Base-by-base conservation (phyloP, 2,113 vertebrate species). In the Erinaceus europaeus region DNA sequence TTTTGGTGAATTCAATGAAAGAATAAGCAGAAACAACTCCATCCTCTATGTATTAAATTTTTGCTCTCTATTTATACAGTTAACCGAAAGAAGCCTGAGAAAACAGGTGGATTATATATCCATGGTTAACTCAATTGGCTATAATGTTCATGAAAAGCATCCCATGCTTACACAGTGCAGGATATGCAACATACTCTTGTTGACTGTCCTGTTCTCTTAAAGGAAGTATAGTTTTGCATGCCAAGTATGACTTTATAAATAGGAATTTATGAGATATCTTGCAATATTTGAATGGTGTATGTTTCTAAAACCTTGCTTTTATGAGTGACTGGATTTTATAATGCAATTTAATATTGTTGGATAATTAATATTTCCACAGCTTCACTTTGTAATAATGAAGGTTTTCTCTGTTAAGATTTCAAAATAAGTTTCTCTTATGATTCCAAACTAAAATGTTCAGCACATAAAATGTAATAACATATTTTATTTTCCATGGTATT, bases 71-170 rank as follows among this genome's bases (percentile, higher is more conserved):
- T n/a, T 92, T 84, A 38, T 21, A 9, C 32, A 83, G 38, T 29
- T 92, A 90, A 92, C 62, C 44, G 90, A 81, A 68, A 36, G 12
- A 71, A 95, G 0, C 4, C 13, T 61, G 55, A n/a, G 42, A 82
- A 29, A 92, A 61, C 13, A 93, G 21, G 81, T 1, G 0, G 48
- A 79, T 88, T 86, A 67, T 71, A 50, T 73, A 10, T 65, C 46
- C 18, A 78, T 73, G 25, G 59, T 76, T 94, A 77, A 72, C 55
- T 89, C 25, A 32, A 4, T 12, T 29, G 25, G 29, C 84, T 68
- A 73, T 48, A 87, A 82, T 4, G 5, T 74, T 73, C 29, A 17
- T 36, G 42, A 40, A 85, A 62, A 78, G 81, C 77, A 53, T 20
- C n/a, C 79, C 52, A 29, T 69, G 25, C 23, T 72, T 46, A 75